Base-by-base conservation (phyloP, 2,888 invertebrate species). In the Sphinx pinastri region DNA sequence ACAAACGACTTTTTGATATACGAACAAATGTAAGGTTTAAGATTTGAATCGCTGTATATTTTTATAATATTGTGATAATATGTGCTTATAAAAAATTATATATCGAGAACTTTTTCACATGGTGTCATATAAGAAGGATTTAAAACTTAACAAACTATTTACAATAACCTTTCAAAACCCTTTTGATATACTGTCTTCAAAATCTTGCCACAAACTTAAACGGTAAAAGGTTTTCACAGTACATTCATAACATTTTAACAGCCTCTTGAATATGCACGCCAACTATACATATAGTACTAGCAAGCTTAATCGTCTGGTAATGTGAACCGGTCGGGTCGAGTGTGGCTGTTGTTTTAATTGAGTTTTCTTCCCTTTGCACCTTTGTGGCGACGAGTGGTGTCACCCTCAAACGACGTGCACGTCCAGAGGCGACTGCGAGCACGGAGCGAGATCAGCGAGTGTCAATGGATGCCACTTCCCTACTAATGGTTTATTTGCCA, bases 301-400 rank as follows among this genome's bases (percentile, higher is more conserved):
- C 47, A 60, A 76, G 84, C 80, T 84, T 86, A 88, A 88, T 87
- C 86, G 88, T 81, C 82, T 84, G 82, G 81, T 86, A 84, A 89
- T 85, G 84, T 81, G 83, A 85, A 81, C 81, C 82, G 80, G 81
- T 79, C 81, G 81, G 77, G 81, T 79, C 78, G 80, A 84, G 82
- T 80, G 75, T 73, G 73, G 79, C 77, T 82, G 86, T 85, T 86
- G 88, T 88, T 90, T 91, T 91, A 91, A 91, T 90, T 88, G 86
- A 88, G 88, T 89, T 89, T 80, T 81, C 83, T 85, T 84, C 82
- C 82, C 86, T 87, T 84, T 85, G 81, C 88, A 87, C 88, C 88
- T 88, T 88, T 90, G 88, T 88, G 86, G 81, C 79, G 80, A 81
- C 77, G 75, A 79, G 80, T 76, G 75, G 77, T 84, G 82, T 81